A percentile compares a stretch with the other conserved stretches of the same genome.
These are phyloP conservation scores for Andrena hattorfiana DNA, from an alignment of 2,888 invertebrate genomes.

Conservation along the genomic window DNA sequence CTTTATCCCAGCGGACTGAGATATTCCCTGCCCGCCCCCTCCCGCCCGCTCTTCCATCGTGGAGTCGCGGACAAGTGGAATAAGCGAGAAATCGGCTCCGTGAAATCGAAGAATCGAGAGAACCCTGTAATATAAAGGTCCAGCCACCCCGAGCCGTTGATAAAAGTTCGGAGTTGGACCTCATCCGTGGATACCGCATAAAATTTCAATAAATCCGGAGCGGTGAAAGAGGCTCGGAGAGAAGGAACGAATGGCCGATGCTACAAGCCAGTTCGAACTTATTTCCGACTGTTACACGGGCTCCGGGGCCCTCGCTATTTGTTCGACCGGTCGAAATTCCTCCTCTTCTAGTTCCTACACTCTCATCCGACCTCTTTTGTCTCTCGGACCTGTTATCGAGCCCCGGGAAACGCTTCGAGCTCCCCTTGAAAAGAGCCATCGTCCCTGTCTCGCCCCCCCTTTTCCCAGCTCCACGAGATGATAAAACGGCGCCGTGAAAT, in stretches of 20 bases:
- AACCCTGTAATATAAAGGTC: slow-evolving; percentile 63
- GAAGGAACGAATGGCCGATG: slow-evolving; percentile 70
- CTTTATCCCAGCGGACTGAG: slow-evolving; percentile 47
- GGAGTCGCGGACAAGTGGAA: slow-evolving; percentile 31
- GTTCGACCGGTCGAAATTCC: slow-evolving; percentile 50
- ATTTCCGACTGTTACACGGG: slow-evolving; percentile 69
- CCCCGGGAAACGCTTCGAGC: slow-evolving; percentile 19
- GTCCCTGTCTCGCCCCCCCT: neutral
- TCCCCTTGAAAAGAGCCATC: slow-evolving; percentile 9
- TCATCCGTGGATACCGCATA: slow-evolving; percentile 75
- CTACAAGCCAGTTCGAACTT: slow-evolving; percentile 74
- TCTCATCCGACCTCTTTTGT: slow-evolving; percentile 49
- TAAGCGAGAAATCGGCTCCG: slow-evolving; percentile 63
- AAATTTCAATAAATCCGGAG: slow-evolving; percentile 77
- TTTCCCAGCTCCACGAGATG: slow-evolving; percentile 4
- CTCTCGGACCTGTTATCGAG: slow-evolving; percentile 43
- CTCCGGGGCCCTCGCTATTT: slow-evolving; percentile 35
- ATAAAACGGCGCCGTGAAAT: slow-evolving; percentile 15
- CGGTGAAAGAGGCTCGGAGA: slow-evolving; percentile 54
- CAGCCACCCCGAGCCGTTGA: slow-evolving; percentile 63
- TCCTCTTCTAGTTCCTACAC: slow-evolving; percentile 48
- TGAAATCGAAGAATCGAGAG: slow-evolving; percentile 50
- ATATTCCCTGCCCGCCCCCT: slow-evolving; percentile 26
- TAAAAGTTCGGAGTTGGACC: slow-evolving; percentile 75
- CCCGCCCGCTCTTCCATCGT: neutral